phyloP scores from a whole-genome alignment of 1,140 invertebrate species.

The Oncopodura yosiiana region DNA sequence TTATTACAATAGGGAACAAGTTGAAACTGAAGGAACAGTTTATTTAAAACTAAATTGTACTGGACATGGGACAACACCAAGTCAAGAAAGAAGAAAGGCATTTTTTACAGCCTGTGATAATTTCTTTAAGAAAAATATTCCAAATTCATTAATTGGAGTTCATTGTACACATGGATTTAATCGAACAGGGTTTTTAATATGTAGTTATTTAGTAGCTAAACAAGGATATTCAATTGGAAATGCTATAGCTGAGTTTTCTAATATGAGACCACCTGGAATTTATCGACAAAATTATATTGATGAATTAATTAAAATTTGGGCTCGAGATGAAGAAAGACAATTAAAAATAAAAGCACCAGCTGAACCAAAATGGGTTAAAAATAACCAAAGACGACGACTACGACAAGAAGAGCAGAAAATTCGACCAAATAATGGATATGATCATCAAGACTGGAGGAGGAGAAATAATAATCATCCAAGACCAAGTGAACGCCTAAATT shows the following conservation, averaged over 20 bases:
- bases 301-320: no score
- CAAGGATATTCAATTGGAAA: slow-evolving; percentile 65
- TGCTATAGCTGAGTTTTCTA: slow-evolving; percentile 65
- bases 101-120: slow-evolving; percentile 70
- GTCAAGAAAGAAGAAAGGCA: slow-evolving; percentile 58
- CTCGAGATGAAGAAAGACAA: no score
- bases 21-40: slow-evolving; percentile 61
- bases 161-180: slow-evolving; percentile 99
- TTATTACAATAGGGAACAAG: slow-evolving; percentile 72
- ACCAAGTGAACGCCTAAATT: no score
- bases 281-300: slow-evolving; percentile 59
- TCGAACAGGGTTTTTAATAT: slow-evolving; percentile 88
- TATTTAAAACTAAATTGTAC: slow-evolving; percentile 79
- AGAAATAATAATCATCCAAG: no score
- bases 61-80: slow-evolving; percentile 71
- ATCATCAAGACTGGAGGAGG: no score
- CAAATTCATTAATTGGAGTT: slow-evolving; percentile 73
- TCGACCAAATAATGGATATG: no score
- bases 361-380: no score
- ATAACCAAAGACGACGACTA: no score
- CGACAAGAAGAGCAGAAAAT: no score
- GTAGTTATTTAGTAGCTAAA: slow-evolving; percentile 76
- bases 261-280: slow-evolving; percentile 51
- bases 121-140: slow-evolving; percentile 73
- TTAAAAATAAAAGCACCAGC: no score